A percentile compares a stretch with the other conserved stretches of the same genome.
Evolutionary conservation across 2,797 vertebrate species (phyloP).

Genomic region (Molossus molossus): DNA sequence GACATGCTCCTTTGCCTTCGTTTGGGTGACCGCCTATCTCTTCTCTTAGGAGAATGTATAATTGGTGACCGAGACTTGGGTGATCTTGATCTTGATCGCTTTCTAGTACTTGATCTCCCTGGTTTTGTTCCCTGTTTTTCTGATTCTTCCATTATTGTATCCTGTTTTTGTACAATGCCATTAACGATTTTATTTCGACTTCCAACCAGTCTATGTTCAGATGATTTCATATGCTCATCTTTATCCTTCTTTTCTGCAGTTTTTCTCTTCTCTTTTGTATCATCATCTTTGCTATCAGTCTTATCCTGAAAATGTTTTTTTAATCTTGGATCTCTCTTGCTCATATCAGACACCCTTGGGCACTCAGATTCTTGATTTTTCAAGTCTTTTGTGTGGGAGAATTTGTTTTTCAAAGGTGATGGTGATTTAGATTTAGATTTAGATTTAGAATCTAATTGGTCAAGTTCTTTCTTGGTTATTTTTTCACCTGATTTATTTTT

Average conservation of each 20-base stretch:
- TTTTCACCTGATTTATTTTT: conserved; percentile 91
- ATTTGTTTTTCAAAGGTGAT: conserved; percentile 93
- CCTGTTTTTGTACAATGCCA: conserved; percentile 94
- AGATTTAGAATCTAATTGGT: conserved; percentile 90
- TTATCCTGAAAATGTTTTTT: conserved; percentile 95
- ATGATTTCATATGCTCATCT: conserved; percentile 91
- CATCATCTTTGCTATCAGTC: conserved; percentile 93
- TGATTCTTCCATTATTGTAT: conserved; percentile 87
- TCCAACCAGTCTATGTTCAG: conserved; percentile 90
- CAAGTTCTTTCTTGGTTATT: conserved; percentile 92
- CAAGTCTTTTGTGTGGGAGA: conserved; percentile 88
- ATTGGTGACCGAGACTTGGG: conserved; percentile 92
- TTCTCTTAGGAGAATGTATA: conserved; percentile 95
- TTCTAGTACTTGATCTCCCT: conserved; percentile 93
- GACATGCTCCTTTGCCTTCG: conserved; percentile 94
- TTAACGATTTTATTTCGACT: conserved; percentile 94
- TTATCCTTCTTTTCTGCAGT: conserved; percentile 94
- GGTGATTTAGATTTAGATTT: conserved; percentile 95
- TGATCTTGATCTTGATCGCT: conserved; percentile 95
- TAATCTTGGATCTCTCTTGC: conserved; percentile 95
- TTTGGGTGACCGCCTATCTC: conserved; percentile 96
- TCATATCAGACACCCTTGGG: conserved; percentile 90
- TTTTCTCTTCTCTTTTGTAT: conserved; percentile 95
- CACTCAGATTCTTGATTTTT: conserved; percentile 92
- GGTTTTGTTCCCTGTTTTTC: conserved; percentile 93